These are phyloP conservation scores for Clarias batrachus DNA, from an alignment of 2,113 vertebrate genomes.

Conservation along the genomic window DNA sequence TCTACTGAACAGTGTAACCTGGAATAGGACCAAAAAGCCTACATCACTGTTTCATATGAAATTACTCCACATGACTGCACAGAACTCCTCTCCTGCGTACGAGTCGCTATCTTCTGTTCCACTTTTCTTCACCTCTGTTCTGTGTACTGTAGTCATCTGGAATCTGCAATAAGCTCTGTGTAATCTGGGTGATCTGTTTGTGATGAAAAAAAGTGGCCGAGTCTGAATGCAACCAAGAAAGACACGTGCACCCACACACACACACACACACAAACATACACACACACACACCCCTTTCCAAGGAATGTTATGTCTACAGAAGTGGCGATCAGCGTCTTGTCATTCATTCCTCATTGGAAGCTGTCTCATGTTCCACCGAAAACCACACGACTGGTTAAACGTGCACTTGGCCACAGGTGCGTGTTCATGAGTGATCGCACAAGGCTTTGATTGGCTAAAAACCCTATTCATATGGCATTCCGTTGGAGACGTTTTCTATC, in stretches of 20 bases:
- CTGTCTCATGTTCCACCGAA: constrained; percentile 22
- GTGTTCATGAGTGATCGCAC: not conserved
- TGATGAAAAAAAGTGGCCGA: not conserved
- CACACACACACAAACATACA: not conserved
- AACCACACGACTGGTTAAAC: constrained; percentile 15
- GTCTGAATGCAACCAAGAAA: not conserved
- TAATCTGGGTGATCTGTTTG: not conserved
- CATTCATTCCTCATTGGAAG: constrained; percentile 35
- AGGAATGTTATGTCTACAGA: not conserved
- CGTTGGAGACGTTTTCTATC: constrained; percentile 19
- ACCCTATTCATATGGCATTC: constrained; percentile 9
- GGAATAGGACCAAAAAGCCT: not conserved
- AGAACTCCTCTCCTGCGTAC: not conserved
- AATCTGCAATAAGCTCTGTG: not conserved
- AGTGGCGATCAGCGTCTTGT: not conserved
- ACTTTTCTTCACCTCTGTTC: not conserved
- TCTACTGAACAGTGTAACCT: not conserved
- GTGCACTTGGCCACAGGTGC: constrained; percentile 14
- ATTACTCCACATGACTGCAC: not conserved
- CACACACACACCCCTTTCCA: not conserved
- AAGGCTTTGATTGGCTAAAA: not conserved
- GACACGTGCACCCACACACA: not conserved
- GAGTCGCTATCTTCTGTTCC: not conserved
- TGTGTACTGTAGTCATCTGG: not conserved
- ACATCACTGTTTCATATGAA: not conserved